phyloP scores from a whole-genome alignment of 2,797 vertebrate genomes.

The Macroramphosus scolopax region DNA sequence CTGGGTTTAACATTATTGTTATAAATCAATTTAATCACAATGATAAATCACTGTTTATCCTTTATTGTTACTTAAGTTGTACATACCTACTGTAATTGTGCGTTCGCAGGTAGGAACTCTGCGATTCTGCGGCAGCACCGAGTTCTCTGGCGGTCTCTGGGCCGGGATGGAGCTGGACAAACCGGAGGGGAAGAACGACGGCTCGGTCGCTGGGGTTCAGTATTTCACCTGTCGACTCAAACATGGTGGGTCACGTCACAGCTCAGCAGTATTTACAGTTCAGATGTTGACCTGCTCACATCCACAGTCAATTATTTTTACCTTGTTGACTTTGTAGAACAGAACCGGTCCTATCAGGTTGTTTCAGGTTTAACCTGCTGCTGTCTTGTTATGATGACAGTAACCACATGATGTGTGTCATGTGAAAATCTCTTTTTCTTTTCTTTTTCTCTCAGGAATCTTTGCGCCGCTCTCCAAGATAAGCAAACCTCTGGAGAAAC shows the following conservation, averaged over 20 bases:
- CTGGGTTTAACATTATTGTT: no score
- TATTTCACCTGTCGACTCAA: constrained; percentile 91
- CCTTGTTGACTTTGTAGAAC: no score
- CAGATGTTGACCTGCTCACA: no score
- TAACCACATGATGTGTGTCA: no score
- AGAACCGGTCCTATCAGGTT: no score
- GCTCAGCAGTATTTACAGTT: no score
- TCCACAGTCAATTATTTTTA: no score
- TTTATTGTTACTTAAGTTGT: no score
- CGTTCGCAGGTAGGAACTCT: constrained; percentile 84
- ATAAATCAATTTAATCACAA: no score
- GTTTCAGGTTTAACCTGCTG: no score
- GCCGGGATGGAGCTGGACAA: constrained; percentile 93
- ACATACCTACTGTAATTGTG: neutral
- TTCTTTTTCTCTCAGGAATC: constrained; percentile 78
- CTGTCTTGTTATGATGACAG: no score
- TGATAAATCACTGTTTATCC: no score
- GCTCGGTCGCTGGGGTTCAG: constrained; percentile 90
- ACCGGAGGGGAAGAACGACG: constrained; percentile 94
- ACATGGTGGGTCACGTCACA: constrained; percentile 71
- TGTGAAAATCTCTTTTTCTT: neutral
- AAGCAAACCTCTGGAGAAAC: constrained; percentile 83
- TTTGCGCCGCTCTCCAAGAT: constrained; percentile 96
- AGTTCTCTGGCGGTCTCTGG: constrained; percentile 95
- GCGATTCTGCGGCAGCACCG: constrained; percentile 90